Percentiles rank a stretch among this genome's conserved stretches.
These are phyloP conservation scores for Engystomops pustulosus DNA, from an alignment of 2,113 vertebrate species.

Conservation along the genomic window DNA sequence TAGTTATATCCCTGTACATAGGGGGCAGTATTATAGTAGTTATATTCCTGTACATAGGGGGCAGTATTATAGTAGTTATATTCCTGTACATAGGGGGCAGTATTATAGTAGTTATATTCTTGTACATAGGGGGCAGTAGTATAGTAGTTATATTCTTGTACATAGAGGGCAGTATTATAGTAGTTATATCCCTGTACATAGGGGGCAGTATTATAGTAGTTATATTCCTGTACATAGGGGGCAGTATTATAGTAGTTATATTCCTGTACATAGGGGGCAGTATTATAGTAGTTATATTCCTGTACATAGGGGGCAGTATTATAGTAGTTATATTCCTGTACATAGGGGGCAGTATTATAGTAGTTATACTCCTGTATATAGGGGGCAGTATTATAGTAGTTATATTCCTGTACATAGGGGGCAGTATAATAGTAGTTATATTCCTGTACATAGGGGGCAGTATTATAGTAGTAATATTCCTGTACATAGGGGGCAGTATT, in stretches of 20 bases:
- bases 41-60: constrained; percentile 1
- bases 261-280: not conserved
- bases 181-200: not conserved
- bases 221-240: not conserved
- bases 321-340: constrained; percentile 7
- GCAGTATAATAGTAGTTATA: constrained; percentile 3
- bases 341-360: not conserved
- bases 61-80: constrained; percentile 16
- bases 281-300: constrained; percentile 7
- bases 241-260: not conserved
- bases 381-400: constrained; percentile 2
- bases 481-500: not conserved
- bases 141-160: constrained; percentile 13
- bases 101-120: constrained; percentile 13
- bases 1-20: constrained; percentile 1
- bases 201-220: not conserved
- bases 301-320: not conserved
- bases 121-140: not conserved
- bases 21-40: not conserved
- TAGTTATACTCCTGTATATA: not conserved
- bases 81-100: not conserved
- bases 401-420: not conserved
- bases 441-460: not conserved
- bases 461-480: constrained; percentile 7
- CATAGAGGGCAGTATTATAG: not conserved